Evolutionary conservation across 2,888 invertebrate species (phyloP).

Genomic region (Zygaena filipendulae): DNA sequence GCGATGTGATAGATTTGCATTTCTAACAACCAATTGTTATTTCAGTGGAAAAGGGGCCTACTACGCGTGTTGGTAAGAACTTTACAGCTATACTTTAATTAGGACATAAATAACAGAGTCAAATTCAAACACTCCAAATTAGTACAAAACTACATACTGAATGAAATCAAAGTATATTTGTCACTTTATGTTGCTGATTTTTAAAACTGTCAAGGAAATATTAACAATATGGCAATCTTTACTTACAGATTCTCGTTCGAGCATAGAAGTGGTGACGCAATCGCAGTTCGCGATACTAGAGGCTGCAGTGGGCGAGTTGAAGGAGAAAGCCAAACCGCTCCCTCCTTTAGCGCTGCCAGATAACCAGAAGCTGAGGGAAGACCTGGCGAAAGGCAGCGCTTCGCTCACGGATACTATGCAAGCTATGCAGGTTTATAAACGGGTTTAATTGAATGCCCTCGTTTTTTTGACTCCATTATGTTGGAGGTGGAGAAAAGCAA

Average conservation of each 20-base stretch:
- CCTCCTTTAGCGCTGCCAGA: constrained; percentile 34
- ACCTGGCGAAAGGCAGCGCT: constrained; percentile 36
- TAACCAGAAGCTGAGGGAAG: constrained; percentile 29
- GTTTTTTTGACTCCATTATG: not conserved
- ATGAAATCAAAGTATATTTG: no score
- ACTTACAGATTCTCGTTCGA: constrained; percentile 17
- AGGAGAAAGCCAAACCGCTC: constrained; percentile 22
- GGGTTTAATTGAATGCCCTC: no score
- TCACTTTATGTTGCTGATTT: no score
- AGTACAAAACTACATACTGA: no score
- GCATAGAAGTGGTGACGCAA: constrained; percentile 44
- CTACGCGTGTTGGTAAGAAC: constrained; percentile 23
- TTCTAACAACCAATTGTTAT: no score
- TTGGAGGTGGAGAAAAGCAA: not conserved
- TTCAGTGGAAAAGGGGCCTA: constrained; percentile 34
- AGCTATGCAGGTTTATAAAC: constrained; percentile 51
- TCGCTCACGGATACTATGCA: constrained; percentile 44
- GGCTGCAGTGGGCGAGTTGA: constrained; percentile 25
- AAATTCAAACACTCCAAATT: no score
- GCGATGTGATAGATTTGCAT: no score
- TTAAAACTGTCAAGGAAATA: no score
- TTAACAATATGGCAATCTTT: no score
- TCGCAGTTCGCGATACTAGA: constrained; percentile 37
- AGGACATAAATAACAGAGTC: not conserved
- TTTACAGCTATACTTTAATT: no score